These are phyloP conservation scores for Karalla daura DNA, from an alignment of 2,797 vertebrate genomes.

Conservation along the genomic window DNA sequence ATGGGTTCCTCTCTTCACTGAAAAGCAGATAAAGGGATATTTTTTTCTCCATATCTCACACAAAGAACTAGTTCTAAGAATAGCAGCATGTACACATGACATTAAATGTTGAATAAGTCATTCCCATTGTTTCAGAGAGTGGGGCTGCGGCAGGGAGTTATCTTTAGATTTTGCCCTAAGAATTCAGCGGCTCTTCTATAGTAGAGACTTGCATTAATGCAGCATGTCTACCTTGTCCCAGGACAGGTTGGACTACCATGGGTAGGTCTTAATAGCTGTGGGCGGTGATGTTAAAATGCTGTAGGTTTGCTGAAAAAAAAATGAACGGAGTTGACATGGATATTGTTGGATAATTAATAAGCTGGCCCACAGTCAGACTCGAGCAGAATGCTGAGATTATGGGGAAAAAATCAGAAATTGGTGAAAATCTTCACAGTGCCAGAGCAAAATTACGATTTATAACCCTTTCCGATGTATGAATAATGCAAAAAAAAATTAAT, in stretches of 20 bases:
- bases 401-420: not conserved
- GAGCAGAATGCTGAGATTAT: constrained; percentile 6
- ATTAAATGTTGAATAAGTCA: constrained; percentile 33
- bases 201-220: constrained; percentile 10
- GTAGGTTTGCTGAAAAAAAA: constrained; percentile 29
- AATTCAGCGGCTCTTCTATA: not conserved
- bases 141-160: not conserved
- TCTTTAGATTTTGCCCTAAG: not conserved
- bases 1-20: not conserved
- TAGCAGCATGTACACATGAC: constrained; percentile 20
- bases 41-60: not conserved
- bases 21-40: not conserved
- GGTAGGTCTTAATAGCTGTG: constrained; percentile 27
- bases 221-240: not conserved
- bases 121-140: not conserved
- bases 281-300: not conserved
- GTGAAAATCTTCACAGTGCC: not conserved
- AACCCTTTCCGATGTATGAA: not conserved
- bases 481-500: not conserved
- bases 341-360: constrained; percentile 35
- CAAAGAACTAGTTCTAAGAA: too few species aligned
- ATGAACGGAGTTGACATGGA: constrained; percentile 26
- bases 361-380: not conserved
- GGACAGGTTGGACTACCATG: constrained; percentile 3
- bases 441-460: not conserved